Evolutionary conservation across 2,113 vertebrate species (phyloP).

Genomic region (Crotalus horridus): DNA sequence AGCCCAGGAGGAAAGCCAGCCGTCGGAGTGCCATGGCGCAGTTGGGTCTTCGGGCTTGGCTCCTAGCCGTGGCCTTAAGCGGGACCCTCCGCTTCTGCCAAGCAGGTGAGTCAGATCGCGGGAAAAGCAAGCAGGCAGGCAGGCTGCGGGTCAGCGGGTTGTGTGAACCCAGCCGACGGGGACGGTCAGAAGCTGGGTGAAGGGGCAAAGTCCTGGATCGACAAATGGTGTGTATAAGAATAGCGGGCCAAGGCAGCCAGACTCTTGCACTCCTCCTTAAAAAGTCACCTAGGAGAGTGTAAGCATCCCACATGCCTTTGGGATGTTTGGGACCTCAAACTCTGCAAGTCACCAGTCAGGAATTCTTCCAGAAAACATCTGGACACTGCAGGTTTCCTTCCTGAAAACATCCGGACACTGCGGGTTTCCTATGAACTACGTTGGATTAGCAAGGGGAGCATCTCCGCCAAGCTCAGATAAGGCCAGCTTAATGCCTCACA

Average conservation of each 20-base stretch:
- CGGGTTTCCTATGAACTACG: no score
- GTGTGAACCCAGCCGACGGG: neutral
- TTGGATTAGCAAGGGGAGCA: no score
- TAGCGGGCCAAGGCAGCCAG: neutral
- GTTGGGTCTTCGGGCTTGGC: neutral
- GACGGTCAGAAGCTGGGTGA: neutral
- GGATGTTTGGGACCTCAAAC: neutral
- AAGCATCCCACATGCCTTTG: neutral
- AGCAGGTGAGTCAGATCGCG: slow-evolving; percentile 2
- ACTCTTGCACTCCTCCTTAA: neutral
- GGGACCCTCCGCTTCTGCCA: neutral
- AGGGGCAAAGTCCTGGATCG: neutral
- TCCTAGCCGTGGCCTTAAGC: neutral
- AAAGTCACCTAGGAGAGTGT: neutral
- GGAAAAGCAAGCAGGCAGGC: neutral
- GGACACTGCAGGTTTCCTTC: no score
- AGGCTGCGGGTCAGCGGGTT: neutral
- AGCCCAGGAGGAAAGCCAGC: neutral
- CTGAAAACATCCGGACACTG: no score
- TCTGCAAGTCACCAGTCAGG: no score
- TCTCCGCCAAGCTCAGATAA: no score
- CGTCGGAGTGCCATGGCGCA: neutral
- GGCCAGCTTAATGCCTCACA: no score
- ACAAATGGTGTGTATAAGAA: neutral
- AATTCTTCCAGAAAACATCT: no score